phyloP scores from a whole-genome alignment of 2,797 vertebrate genomes.

The Crax fasciolata region DNA sequence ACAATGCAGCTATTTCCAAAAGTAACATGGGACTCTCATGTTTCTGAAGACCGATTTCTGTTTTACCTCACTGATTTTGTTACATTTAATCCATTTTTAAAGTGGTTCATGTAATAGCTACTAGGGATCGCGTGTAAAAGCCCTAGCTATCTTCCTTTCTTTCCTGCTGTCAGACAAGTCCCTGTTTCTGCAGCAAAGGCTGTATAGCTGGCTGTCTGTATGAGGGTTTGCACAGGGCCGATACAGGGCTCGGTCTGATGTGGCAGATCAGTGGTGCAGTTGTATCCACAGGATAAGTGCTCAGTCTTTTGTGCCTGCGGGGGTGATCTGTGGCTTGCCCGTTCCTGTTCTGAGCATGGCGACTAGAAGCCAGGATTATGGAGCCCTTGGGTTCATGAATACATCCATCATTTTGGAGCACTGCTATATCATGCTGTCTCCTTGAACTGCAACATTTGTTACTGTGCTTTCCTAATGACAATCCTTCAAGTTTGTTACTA shows the following conservation, averaged over 20 bases:
- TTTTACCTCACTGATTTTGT: not conserved
- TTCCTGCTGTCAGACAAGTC: not conserved
- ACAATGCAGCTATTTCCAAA: not conserved
- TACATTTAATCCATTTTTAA: not conserved
- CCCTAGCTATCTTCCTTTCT: not conserved
- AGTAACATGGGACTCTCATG: not conserved
- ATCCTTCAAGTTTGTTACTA: not conserved
- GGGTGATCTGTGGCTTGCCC: not conserved
- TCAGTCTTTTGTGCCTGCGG: not conserved
- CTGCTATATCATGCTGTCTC: not conserved
- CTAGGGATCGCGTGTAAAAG: not conserved
- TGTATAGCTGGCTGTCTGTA: not conserved
- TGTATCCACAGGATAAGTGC: slow-evolving; percentile 12
- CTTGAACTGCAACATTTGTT: not conserved
- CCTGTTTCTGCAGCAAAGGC: not conserved
- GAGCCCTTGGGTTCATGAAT: slow-evolving; percentile 45
- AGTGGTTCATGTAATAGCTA: not conserved
- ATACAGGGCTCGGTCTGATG: not conserved
- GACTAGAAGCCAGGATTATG: slow-evolving; percentile 53
- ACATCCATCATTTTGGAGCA: slow-evolving; percentile 54
- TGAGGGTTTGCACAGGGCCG: not conserved
- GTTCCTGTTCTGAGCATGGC: not conserved
- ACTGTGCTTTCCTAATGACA: not conserved
- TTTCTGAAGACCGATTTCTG: not conserved
- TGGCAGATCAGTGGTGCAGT: not conserved